phyloP scores from a whole-genome alignment of 2,113 vertebrate genomes.

The Connochaetes taurinus region DNA sequence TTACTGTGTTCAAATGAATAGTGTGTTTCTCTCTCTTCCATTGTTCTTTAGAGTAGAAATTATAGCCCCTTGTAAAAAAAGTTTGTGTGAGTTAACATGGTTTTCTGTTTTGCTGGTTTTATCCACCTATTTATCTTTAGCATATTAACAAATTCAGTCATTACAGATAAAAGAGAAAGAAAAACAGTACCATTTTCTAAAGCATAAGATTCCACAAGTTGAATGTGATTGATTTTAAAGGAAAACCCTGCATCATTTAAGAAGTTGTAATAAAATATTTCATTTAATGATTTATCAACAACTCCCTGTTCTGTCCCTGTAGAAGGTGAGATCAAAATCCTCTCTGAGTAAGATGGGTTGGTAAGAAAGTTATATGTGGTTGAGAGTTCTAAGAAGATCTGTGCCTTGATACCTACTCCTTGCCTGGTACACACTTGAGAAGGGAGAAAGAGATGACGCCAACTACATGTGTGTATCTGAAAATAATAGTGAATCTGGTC shows the following conservation, averaged over 20 bases:
- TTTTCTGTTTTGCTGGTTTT: neutral
- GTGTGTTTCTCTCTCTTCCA: neutral
- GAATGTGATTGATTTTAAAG: neutral
- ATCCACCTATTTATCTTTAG: neutral
- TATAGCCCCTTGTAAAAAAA: neutral
- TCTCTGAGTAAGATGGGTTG: neutral
- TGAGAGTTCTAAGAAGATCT: neutral
- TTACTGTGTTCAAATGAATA: neutral
- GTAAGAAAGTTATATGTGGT: neutral
- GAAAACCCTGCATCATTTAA: neutral
- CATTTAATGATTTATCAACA: neutral
- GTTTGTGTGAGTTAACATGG: neutral
- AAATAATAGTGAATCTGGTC: neutral
- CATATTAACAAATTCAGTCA: neutral
- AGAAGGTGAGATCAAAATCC: neutral
- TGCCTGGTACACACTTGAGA: neutral
- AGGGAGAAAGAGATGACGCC: neutral
- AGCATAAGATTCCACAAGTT: neutral
- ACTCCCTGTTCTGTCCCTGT: neutral
- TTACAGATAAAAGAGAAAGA: neutral
- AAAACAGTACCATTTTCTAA: neutral
- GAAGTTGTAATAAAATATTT: neutral
- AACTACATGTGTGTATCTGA: neutral
- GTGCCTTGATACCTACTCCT: neutral
- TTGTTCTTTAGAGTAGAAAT: neutral